phyloP scores from a whole-genome alignment of 2,888 invertebrate species.

The Sipha maydis region DNA sequence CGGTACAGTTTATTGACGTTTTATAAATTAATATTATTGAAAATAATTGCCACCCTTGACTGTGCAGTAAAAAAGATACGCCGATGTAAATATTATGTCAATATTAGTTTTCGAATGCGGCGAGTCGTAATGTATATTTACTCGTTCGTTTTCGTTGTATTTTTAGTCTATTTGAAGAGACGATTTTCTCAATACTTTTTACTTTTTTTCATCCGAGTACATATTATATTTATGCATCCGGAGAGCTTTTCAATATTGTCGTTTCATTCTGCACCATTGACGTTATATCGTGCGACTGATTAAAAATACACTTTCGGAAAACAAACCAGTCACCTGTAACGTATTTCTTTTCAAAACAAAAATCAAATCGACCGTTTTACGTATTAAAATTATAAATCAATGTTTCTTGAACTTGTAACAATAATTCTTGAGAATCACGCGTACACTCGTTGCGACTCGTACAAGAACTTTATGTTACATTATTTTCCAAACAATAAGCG shows the following conservation, averaged over 20 bases:
- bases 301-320: conserved; percentile 29
- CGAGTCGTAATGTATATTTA: conserved; percentile 49
- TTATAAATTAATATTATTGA: conserved; percentile 29
- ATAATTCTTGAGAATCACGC: not conserved
- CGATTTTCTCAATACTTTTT: conserved; percentile 47
- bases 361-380: not conserved
- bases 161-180: conserved; percentile 44
- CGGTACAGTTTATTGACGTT: not conserved
- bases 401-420: not conserved
- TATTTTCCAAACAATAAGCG: not conserved
- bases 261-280: conserved; percentile 17
- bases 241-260: conserved; percentile 48
- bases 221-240: not conserved
- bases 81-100: conserved; percentile 46
- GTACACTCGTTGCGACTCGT: not conserved
- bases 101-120: conserved; percentile 45
- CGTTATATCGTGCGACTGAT: not conserved
- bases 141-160: conserved; percentile 43
- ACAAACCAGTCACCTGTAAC: not conserved
- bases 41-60: conserved; percentile 41
- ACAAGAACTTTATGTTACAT: not conserved
- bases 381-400: not conserved
- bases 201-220: not conserved
- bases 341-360: not conserved
- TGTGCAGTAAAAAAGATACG: not conserved